Evolutionary conservation across 2,888 invertebrate species (phyloP).

Genomic region (Notodonta dromedarius): DNA sequence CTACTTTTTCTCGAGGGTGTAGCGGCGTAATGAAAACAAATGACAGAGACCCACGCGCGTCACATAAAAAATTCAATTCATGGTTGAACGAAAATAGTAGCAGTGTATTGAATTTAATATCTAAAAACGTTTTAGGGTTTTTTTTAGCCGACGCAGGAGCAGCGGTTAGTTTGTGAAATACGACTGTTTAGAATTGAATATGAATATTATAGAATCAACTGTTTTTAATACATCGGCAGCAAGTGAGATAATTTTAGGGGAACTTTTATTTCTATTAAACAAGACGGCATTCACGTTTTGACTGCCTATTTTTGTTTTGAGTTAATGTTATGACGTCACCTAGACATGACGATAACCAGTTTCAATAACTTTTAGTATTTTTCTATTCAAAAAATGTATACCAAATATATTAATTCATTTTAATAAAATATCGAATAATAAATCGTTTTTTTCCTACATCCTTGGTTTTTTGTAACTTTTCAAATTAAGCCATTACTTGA

Average conservation of each 20-base stretch:
- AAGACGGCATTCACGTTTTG: background rate
- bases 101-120: conserved; percentile 62
- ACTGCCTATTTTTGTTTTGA: background rate
- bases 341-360: no score
- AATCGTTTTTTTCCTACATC: background rate
- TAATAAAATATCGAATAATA: no score
- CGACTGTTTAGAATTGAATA: conserved; percentile 55
- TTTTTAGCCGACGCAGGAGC: conserved; percentile 44
- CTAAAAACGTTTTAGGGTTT: conserved; percentile 49
- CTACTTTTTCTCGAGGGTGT: conserved; percentile 55
- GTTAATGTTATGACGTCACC: background rate
- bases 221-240: conserved; percentile 35
- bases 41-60: conserved; percentile 69
- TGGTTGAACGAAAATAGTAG: conserved; percentile 69
- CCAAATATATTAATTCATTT: no score
- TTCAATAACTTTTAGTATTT: no score
- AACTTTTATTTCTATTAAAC: conserved; percentile 11
- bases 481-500: conserved; percentile 15
- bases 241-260: conserved; percentile 15
- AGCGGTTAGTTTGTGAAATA: conserved; percentile 49
- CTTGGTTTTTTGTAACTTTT: background rate
- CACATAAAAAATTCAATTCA: conserved; percentile 78
- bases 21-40: conserved; percentile 76
- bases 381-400: no score
- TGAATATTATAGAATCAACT: conserved; percentile 49